phyloP scores from a whole-genome alignment of 2,113 vertebrate species.

The Hyperoodon ampullatus region DNA sequence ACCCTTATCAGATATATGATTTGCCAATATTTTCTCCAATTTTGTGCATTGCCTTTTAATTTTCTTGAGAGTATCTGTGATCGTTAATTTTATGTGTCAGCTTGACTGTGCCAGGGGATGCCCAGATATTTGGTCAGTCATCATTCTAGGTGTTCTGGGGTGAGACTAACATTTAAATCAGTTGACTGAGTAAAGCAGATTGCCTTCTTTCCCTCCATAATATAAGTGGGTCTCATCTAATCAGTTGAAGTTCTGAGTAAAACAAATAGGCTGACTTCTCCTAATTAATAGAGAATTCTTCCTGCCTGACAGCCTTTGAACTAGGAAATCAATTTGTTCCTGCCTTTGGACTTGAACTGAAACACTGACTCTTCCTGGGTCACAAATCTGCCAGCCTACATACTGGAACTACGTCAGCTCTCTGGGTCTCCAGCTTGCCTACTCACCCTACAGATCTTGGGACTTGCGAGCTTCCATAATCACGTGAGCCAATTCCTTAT shows the following conservation, averaged over 20 bases:
- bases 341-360: neutral
- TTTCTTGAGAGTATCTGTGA: neutral
- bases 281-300: neutral
- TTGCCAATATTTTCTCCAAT: neutral
- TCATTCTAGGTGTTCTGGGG: neutral
- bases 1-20: neutral
- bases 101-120: neutral
- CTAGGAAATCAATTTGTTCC: neutral
- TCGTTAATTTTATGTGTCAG: neutral
- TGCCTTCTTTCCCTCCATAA: neutral
- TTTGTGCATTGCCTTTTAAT: neutral
- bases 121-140: neutral
- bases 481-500: neutral
- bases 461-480: neutral
- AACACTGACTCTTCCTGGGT: constrained; percentile 10
- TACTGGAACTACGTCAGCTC: neutral
- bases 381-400: neutral
- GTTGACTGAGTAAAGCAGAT: neutral
- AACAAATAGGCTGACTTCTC: neutral
- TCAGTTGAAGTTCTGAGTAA: neutral
- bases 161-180: neutral
- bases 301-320: neutral
- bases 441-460: neutral
- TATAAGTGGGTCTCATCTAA: neutral
- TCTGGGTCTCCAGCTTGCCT: neutral